These are phyloP conservation scores for Lasioglossum leucozonium DNA, from an alignment of 2,888 invertebrate species.

Conservation along the genomic window DNA sequence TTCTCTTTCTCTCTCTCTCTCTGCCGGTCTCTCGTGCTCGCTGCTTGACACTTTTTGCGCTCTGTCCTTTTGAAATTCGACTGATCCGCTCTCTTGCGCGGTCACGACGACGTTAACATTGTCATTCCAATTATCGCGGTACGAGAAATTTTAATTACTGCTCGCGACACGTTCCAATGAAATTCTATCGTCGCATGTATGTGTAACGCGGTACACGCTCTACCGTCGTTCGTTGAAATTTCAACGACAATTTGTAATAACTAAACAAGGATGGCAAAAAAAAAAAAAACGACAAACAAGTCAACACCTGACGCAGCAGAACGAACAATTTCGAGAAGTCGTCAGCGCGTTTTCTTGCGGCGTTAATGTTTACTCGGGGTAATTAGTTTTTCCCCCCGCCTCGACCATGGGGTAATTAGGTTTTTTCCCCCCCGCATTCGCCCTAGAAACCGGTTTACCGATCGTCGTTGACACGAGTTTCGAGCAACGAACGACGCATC, in stretches of 20 bases:
- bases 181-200: too few species aligned
- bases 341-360: not conserved
- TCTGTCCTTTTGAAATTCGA: slow-evolving; percentile 25
- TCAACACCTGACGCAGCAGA: not conserved
- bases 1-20: not conserved
- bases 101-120: not conserved
- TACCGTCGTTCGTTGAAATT: not conserved
- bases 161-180: not conserved
- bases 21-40: not conserved
- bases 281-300: too few species aligned
- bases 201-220: not conserved
- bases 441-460: slow-evolving; percentile 33
- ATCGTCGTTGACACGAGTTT: not conserved
- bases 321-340: not conserved
- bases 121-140: not conserved
- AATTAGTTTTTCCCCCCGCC: not conserved
- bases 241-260: not conserved
- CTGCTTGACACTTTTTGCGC: slow-evolving; percentile 16
- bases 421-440: too few species aligned
- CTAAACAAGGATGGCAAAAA: not conserved
- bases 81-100: not conserved
- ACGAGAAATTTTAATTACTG: not conserved
- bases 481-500: not conserved
- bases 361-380: not conserved
- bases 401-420: fast-evolving